Conservation (phyloP, 2,113 vertebrate genomes). For the Calonectris borealis region DNA sequence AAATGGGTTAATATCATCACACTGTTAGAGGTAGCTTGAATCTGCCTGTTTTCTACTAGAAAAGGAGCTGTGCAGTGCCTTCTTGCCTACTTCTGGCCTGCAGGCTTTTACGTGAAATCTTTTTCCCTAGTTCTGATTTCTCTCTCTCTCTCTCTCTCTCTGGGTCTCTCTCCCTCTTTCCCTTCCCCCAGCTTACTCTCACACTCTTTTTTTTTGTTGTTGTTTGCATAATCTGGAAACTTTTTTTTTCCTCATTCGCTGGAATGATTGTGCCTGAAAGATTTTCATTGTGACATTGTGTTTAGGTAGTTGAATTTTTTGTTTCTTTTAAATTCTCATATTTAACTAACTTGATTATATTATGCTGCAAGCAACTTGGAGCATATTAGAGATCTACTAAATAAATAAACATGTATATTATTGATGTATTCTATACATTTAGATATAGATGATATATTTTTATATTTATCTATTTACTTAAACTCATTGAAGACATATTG, state of each 20-base stretch:
- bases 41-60: background rate
- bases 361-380: background rate
- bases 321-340: background rate
- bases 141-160: background rate
- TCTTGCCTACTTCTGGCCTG: background rate
- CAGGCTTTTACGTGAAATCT: background rate
- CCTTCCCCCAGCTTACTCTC: background rate
- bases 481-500: background rate
- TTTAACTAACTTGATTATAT: background rate
- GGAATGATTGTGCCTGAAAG: background rate
- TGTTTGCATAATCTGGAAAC: background rate
- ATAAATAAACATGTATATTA: background rate
- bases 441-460: background rate
- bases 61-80: background rate
- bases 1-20: background rate
- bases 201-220: background rate
- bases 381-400: background rate
- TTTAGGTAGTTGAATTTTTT: background rate
- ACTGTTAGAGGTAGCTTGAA: background rate
- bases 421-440: background rate
- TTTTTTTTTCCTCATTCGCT: background rate
- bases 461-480: background rate
- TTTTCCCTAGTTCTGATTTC: background rate
- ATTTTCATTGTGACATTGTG: background rate
- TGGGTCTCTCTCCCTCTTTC: background rate